Evolutionary conservation across 2,113 vertebrate genomes (phyloP).

Genomic region (Tonatia bakeri): DNA sequence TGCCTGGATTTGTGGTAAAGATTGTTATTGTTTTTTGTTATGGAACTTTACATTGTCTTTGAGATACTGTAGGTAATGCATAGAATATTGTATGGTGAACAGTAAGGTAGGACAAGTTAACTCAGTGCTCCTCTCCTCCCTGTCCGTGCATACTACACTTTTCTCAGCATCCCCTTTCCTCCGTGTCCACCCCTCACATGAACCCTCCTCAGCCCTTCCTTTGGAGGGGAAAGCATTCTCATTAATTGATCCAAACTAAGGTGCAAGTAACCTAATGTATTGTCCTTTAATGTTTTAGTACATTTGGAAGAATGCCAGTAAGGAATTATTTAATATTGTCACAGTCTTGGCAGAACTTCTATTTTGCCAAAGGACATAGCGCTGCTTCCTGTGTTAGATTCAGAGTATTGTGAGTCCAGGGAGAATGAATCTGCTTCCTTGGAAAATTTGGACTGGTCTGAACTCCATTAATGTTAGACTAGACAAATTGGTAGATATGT

Average conservation of each 20-base stretch:
- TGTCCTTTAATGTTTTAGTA: conserved; percentile 56
- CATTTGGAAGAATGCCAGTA: conserved; percentile 36
- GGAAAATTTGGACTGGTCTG: not conserved
- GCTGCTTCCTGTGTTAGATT: not conserved
- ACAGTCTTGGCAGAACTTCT: conserved; percentile 34
- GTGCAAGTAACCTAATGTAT: conserved; percentile 18
- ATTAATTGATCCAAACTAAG: conserved; percentile 22
- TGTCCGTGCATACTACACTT: not conserved
- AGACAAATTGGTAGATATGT: not conserved
- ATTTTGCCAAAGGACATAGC: not conserved
- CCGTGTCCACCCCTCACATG: not conserved
- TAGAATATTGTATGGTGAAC: not conserved
- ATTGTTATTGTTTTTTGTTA: not conserved
- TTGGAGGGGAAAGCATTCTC: conserved; percentile 2
- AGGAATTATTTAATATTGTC: conserved; percentile 30
- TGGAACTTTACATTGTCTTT: not conserved
- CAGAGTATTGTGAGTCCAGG: not conserved
- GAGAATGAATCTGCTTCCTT: not conserved
- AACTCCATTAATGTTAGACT: not conserved
- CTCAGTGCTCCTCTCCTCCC: not conserved
- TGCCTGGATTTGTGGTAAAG: not conserved
- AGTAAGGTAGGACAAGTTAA: not conserved
- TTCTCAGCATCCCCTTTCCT: not conserved
- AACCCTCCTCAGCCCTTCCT: not conserved
- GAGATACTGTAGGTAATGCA: not conserved